phyloP scores from a whole-genome alignment of 2,888 invertebrate species.

The Heliconius charithonia region DNA sequence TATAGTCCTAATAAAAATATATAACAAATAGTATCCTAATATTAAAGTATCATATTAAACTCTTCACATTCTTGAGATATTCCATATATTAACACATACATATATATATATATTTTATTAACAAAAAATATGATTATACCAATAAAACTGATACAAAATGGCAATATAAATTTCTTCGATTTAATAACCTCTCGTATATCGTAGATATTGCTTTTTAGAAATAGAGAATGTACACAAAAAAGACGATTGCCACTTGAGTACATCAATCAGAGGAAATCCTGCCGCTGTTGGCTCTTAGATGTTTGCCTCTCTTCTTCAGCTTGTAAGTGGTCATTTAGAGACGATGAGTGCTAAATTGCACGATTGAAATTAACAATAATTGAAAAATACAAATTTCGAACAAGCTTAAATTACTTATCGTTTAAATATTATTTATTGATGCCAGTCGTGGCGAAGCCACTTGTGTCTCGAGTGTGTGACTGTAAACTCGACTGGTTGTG shows the following conservation, averaged over 20 bases:
- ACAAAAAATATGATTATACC: neutral
- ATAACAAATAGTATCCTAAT: too few species aligned
- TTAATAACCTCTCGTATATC: conserved; percentile 14
- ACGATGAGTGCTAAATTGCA: conserved; percentile 1
- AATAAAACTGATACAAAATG: neutral
- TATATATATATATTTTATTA: neutral
- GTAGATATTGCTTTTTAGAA: conserved; percentile 22
- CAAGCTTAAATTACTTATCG: too few species aligned
- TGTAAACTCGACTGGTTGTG: too few species aligned
- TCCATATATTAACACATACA: neutral
- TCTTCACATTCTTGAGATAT: neutral
- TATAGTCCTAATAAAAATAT: too few species aligned
- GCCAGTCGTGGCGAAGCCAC: too few species aligned
- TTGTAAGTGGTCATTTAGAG: conserved; percentile 32
- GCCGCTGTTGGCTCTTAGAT: conserved; percentile 30
- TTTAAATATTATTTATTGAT: too few species aligned
- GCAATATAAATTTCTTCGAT: neutral
- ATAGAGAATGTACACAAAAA: conserved; percentile 24
- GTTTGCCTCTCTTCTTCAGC: conserved; percentile 38
- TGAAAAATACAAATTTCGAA: neutral
- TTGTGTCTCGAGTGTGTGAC: too few species aligned
- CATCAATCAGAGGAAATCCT: conserved; percentile 40
- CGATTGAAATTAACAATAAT: neutral
- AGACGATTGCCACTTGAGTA: conserved; percentile 31
- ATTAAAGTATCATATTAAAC: neutral